Evolutionary conservation across 2,888 invertebrate genomes (phyloP), one percentile per base, ranked within the genome.

Genomic region (Neoascia interrupta): DNA sequence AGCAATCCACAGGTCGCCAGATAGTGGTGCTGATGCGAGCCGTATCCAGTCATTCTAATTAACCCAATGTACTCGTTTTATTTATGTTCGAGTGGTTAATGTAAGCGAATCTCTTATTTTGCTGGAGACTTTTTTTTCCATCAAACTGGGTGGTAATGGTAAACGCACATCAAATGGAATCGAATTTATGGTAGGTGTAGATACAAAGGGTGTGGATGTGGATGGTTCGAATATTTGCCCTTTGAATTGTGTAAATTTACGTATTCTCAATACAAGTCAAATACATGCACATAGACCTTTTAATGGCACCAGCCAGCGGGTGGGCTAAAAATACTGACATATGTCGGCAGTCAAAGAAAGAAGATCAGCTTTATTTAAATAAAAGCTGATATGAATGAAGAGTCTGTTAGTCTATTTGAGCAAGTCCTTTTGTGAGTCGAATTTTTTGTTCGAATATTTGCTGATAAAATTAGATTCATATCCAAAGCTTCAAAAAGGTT

Each of bases 391-490:
- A 63, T 23, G 13, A 37, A 18, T 6, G 0, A 6, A 49, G 26
- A 6, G 8, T 31, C 43, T 13, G 19, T 34, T 6, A 28, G 16
- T 54, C 34, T 75, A n/a, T 75, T 70, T 75, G 70, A 54, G 51
- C 45, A 45, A 63, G 36, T 70, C 64, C 75, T 53, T 70, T 75
- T 76, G 75, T 76, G 23, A 51, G 28, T 15, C 11, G 37, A 2
- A 21, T 43, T 58, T 49, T 72, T 76, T 53, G 41, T 26, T 31
- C 37, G 26, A 10, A 76, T 76, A 63, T 76, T 76, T 76, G 75
- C 75, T 53, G 37, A 76, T 70, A 39, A 41, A 70, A 70, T 76
- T 76, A 70, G 63, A 76, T 64, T 70, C 70, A 63, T 61, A 56
- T 70, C 15, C 13, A 3, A 21, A 8, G n/a, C n/a, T n/a, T n/a